Percentiles rank a stretch among this genome's conserved stretches.
Conservation (phyloP, 53 echinoderm and acorn worm genomes). For the Echinometra lucunter region DNA sequence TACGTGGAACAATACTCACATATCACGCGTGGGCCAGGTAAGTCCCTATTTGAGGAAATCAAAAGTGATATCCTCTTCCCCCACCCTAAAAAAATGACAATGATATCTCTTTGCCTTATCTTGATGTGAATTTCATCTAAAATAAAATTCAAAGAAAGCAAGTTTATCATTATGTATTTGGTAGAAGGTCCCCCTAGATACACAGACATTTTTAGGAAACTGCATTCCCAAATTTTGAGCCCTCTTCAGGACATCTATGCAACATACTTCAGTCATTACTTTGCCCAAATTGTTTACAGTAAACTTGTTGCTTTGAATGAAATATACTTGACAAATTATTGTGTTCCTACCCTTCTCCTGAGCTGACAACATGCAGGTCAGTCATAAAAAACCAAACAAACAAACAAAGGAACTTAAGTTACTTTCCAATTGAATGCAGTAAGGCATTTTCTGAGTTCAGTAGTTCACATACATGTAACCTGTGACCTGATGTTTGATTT, state of each 20-base stretch:
- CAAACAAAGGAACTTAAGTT: too few species aligned
- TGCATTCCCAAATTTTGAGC: not conserved
- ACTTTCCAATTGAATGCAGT: too few species aligned
- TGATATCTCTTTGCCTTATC: not conserved
- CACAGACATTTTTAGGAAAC: not conserved
- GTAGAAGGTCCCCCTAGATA: not conserved
- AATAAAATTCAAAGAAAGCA: not conserved
- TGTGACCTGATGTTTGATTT: not conserved
- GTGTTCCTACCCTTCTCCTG: not conserved
- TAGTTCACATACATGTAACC: too few species aligned
- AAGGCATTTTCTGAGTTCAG: not conserved
- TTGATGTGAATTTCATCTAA: not conserved
- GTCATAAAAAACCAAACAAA: too few species aligned
- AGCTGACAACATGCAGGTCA: not conserved
- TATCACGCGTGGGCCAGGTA: conserved; percentile 99
- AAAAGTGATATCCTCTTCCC: not conserved
- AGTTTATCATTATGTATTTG: too few species aligned
- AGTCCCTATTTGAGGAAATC: not conserved
- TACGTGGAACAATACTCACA: conserved; percentile 99
- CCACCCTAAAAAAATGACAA: not conserved
- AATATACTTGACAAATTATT: not conserved
- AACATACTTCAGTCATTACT: not conserved
- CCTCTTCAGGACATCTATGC: not conserved
- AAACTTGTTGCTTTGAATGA: too few species aligned
- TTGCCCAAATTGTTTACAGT: not conserved